phyloP scores from a whole-genome alignment of 2,797 vertebrate genomes.

The Carcharodon carcharias region DNA sequence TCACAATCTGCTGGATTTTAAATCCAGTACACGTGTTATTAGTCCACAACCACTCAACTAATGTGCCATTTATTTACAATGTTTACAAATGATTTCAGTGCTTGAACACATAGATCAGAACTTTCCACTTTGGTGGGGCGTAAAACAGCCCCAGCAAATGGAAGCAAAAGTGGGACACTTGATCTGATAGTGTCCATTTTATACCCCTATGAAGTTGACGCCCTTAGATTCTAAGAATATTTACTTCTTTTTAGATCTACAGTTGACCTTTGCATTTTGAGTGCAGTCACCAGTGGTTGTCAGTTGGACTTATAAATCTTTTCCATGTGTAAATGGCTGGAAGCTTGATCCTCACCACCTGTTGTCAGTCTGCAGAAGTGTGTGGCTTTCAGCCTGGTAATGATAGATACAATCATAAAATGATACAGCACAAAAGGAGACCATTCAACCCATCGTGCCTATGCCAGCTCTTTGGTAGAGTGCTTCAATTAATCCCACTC shows the following conservation, averaged over 20 bases:
- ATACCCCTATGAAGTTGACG: neutral
- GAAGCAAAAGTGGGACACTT: neutral
- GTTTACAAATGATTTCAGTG: neutral
- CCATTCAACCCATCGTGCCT: neutral
- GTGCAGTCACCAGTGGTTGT: neutral
- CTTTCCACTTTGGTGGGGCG: neutral
- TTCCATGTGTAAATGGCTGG: neutral
- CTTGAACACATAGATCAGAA: neutral
- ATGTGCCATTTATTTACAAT: neutral
- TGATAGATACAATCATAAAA: neutral
- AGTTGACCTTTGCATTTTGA: neutral
- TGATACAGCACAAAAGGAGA: neutral
- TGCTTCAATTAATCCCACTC: neutral
- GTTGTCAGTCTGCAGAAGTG: slow-evolving; percentile 6
- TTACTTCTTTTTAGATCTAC: slow-evolving; percentile 12
- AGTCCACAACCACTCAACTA: neutral
- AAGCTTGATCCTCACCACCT: neutral
- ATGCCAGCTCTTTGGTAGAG: neutral
- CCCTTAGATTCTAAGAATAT: slow-evolving; percentile 5
- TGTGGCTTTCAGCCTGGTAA: neutral
- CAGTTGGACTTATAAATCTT: slow-evolving; percentile 29
- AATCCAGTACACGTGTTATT: neutral
- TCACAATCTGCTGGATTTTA: neutral
- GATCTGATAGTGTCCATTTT: neutral
- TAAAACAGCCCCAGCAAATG: neutral